Evolutionary conservation across 2,888 invertebrate species (phyloP).

Genomic region (Diarsia rubi): DNA sequence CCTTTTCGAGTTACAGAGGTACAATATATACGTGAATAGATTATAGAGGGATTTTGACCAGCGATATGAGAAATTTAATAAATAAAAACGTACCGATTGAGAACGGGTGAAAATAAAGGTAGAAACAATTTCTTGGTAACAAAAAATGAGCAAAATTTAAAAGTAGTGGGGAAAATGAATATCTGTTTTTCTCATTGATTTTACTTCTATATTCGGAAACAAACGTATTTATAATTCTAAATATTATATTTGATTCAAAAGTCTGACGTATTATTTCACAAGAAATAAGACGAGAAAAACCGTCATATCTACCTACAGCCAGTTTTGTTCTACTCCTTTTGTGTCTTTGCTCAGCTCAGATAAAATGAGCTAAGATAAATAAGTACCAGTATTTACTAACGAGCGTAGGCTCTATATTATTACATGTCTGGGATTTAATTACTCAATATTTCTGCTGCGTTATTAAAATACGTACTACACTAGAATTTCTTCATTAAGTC

Average conservation of each 20-base stretch:
- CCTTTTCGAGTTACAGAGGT: constrained; percentile 32
- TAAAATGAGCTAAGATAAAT: constrained; percentile 46
- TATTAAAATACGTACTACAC: constrained; percentile 37
- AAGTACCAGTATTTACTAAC: constrained; percentile 53
- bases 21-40: constrained; percentile 32
- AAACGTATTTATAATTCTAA: background rate
- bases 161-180: background rate
- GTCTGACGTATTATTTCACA: constrained; percentile 2
- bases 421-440: constrained; percentile 46
- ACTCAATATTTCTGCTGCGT: constrained; percentile 38
- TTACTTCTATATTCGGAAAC: background rate
- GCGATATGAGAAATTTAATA: constrained; percentile 36
- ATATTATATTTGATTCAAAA: background rate
- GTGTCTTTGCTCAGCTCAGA: constrained; percentile 11
- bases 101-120: constrained; percentile 21
- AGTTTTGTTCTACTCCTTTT: constrained; percentile 29
- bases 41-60: constrained; percentile 38
- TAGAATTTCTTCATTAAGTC: constrained; percentile 19
- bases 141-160: background rate
- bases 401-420: constrained; percentile 50
- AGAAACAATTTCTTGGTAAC: constrained; percentile 6
- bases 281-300: background rate
- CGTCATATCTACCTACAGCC: background rate
- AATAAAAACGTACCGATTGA: constrained; percentile 31
- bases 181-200: background rate